Conservation (phyloP, 2,113 vertebrate species). For the Hippocampus mohnikei region DNA sequence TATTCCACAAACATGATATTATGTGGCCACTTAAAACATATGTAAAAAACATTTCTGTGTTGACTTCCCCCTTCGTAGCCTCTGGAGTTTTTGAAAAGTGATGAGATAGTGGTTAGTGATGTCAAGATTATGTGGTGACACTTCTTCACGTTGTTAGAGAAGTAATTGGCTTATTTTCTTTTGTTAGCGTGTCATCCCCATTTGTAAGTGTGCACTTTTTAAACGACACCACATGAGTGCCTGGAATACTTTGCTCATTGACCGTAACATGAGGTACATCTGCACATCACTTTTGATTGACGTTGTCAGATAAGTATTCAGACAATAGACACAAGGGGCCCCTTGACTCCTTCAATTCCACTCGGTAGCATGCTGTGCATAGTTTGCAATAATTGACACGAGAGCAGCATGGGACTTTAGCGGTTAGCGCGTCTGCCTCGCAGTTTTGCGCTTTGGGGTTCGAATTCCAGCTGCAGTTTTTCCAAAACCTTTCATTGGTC, state of each 20-base stretch:
- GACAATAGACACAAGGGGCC: background rate
- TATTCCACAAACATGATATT: too few relatives aligned
- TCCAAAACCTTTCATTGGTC: background rate
- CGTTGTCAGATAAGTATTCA: background rate
- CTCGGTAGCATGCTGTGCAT: background rate
- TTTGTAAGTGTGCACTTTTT: background rate
- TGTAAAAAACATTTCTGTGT: too few relatives aligned
- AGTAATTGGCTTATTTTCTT: background rate
- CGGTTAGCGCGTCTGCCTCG: background rate
- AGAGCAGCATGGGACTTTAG: background rate
- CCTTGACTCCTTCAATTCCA: background rate
- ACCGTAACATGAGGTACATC: background rate
- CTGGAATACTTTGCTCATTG: background rate
- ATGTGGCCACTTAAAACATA: too few relatives aligned
- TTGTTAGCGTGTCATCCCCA: background rate
- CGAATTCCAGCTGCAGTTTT: background rate
- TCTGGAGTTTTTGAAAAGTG: background rate
- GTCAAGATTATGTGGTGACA: too few relatives aligned
- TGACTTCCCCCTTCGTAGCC: too few relatives aligned
- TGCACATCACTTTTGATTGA: background rate
- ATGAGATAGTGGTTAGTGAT: too few relatives aligned
- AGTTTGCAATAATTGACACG: background rate
- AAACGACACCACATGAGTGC: background rate
- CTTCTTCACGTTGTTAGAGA: too few relatives aligned
- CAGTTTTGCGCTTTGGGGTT: background rate